Evolutionary conservation across 2,113 vertebrate species (phyloP).

Genomic region (Stercorarius parasiticus): DNA sequence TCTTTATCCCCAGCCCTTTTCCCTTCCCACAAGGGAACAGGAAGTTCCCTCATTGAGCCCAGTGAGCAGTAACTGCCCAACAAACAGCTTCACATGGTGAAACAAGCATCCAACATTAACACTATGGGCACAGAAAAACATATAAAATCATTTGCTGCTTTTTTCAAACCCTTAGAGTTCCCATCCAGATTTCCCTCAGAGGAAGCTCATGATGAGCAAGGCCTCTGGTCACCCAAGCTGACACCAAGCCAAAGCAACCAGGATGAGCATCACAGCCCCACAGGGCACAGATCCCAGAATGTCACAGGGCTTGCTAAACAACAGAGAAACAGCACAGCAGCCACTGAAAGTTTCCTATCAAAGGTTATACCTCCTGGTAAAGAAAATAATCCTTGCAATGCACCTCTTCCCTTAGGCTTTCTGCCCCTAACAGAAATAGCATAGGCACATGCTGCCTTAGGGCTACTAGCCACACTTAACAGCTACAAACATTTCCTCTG

Average conservation of each 20-base stretch:
- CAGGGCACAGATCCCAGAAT: background rate
- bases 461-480: background rate
- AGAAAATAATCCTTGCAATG: accelerated
- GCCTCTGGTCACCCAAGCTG: accelerated
- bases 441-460: accelerated
- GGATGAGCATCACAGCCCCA: background rate
- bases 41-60: background rate
- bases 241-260: background rate
- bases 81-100: background rate
- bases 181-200: accelerated
- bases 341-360: accelerated
- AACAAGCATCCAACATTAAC: background rate
- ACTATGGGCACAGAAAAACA: background rate
- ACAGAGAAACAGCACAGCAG: background rate
- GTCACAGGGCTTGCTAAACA: background rate
- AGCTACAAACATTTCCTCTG: background rate
- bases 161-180: background rate
- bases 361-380: accelerated
- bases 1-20: background rate
- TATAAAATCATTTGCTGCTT: background rate
- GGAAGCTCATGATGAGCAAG: background rate
- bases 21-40: too few species aligned
- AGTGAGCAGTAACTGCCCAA: background rate
- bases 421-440: accelerated
- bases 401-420: background rate